phyloP scores from a whole-genome alignment of 2,797 vertebrate species.

The Spheniscus humboldti region DNA sequence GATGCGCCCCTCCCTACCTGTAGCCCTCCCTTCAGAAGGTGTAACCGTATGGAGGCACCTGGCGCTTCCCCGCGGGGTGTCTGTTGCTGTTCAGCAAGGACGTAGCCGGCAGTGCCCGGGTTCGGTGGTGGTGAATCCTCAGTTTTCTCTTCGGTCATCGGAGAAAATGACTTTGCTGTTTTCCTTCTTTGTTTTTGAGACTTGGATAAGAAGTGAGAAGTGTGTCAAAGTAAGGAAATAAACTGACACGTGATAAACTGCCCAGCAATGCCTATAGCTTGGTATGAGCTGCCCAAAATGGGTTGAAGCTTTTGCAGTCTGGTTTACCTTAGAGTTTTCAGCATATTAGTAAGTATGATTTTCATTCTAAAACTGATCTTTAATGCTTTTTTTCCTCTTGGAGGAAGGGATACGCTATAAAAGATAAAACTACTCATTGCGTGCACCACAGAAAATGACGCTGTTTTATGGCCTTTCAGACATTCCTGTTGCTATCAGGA shows the following conservation, averaged over 20 bases:
- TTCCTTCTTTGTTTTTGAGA: background rate
- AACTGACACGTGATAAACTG: background rate
- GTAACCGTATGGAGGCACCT: accelerated
- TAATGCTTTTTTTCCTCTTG: background rate
- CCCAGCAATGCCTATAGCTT: background rate
- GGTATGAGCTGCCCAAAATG: background rate
- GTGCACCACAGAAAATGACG: background rate
- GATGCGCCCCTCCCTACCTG: background rate
- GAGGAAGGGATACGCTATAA: background rate
- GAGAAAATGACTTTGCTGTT: background rate
- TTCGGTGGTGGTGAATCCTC: accelerated
- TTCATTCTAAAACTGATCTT: background rate
- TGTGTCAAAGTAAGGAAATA: background rate
- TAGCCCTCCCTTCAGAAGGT: too few relatives aligned
- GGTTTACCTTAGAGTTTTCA: background rate
- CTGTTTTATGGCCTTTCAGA: background rate
- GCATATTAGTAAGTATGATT: background rate
- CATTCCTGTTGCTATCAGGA: background rate
- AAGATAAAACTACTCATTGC: background rate
- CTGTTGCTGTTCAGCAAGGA: background rate
- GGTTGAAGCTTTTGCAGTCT: background rate
- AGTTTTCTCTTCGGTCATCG: too few relatives aligned
- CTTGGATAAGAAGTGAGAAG: background rate
- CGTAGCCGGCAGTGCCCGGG: accelerated
- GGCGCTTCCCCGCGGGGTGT: accelerated